A percentile compares a stretch with the other conserved stretches of the same genome.
Evolutionary conservation across 2,797 vertebrate genomes (phyloP).

Genomic region (Simalia tracyae): DNA sequence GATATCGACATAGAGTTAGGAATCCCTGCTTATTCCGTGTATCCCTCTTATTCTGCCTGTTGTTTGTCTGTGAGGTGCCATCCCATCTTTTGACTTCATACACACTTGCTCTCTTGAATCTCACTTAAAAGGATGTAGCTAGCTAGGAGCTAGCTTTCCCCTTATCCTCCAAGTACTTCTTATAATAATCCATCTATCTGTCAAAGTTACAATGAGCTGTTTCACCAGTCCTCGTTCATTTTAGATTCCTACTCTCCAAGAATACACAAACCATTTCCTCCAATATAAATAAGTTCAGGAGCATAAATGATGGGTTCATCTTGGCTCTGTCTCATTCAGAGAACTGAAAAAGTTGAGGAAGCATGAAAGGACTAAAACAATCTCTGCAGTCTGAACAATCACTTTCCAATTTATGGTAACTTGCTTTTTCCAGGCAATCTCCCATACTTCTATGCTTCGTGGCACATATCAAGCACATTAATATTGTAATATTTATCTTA

Average conservation of each 20-base stretch:
- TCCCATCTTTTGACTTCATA: neutral
- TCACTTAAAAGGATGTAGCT: neutral
- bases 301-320: neutral
- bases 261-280: neutral
- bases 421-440: neutral
- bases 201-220: neutral
- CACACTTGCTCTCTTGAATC: neutral
- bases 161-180: neutral
- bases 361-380: neutral
- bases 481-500: neutral
- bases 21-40: neutral
- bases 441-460: neutral
- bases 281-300: neutral
- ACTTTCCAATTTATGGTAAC: neutral
- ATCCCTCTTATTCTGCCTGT: neutral
- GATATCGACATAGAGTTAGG: neutral
- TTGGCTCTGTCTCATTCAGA: neutral
- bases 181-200: neutral
- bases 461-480: neutral
- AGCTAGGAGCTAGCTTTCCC: neutral
- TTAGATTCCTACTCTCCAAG: neutral
- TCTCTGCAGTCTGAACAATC: neutral
- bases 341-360: neutral
- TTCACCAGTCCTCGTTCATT: neutral
- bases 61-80: neutral